Conservation (phyloP, 2,888 invertebrate genomes). For the Tethea ocularis region DNA sequence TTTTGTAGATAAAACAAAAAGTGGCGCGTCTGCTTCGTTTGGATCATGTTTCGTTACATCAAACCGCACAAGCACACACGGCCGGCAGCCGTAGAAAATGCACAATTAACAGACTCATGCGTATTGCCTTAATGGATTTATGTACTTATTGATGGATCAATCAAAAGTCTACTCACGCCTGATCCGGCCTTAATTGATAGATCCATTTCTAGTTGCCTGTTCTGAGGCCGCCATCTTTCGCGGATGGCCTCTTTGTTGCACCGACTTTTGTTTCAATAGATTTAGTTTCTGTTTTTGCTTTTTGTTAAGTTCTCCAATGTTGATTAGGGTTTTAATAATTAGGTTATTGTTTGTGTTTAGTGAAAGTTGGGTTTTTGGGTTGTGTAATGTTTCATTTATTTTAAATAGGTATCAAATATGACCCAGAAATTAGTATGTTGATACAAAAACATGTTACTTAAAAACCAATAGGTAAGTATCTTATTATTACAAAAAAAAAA, state of each 20-base stretch:
- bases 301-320: conserved; percentile 1
- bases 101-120: conserved; percentile 73
- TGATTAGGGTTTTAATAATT: conserved; percentile 5
- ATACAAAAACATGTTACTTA: too few relatives aligned
- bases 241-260: conserved; percentile 45
- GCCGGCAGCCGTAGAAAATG: conserved; percentile 71
- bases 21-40: background rate
- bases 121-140: conserved; percentile 80
- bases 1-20: background rate
- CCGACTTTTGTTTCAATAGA: conserved; percentile 33
- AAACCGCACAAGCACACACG: conserved; percentile 23
- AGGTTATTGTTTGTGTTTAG: background rate
- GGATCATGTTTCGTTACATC: conserved; percentile 13
- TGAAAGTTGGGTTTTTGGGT: background rate
- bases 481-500: too few relatives aligned
- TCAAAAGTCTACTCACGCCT: conserved; percentile 66
- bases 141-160: conserved; percentile 81
- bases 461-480: too few relatives aligned
- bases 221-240: conserved; percentile 18
- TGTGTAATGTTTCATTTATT: background rate
- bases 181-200: conserved; percentile 67
- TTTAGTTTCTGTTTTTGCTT: background rate
- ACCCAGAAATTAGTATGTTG: too few relatives aligned
- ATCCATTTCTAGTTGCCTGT: conserved; percentile 56
- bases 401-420: too few relatives aligned